Conservation (phyloP, 2,797 vertebrate species). For the Acrossocheilus wenchowensis region DNA sequence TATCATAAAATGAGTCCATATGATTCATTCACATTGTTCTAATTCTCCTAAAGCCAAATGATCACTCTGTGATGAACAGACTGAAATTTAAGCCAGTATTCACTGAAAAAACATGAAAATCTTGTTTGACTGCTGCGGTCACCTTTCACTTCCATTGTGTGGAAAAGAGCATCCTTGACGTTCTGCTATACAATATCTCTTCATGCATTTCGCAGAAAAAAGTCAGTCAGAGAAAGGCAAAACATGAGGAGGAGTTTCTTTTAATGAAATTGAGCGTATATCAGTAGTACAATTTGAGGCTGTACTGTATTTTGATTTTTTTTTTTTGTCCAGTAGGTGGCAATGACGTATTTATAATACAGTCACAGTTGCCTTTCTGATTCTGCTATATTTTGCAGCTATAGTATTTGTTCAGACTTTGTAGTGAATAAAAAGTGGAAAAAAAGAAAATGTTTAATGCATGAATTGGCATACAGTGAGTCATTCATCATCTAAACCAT, state of each 20-base stretch:
- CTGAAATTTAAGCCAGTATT: background rate
- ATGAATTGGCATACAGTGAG: background rate
- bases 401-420: background rate
- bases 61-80: background rate
- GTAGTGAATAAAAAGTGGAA: background rate
- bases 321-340: constrained; percentile 50
- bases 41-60: too few relatives aligned
- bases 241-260: background rate
- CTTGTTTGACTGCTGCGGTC: background rate
- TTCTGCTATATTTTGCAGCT: background rate
- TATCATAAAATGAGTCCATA: background rate
- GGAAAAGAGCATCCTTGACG: background rate
- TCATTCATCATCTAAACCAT: constrained; percentile 6
- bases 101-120: background rate
- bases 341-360: constrained; percentile 15
- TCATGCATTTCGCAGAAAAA: background rate
- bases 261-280: background rate
- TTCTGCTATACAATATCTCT: background rate
- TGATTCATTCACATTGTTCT: background rate
- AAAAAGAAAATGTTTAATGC: background rate
- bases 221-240: background rate
- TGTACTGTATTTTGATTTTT: background rate
- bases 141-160: background rate
- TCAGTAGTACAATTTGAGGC: background rate
- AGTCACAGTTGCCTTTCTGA: background rate